phyloP scores from a whole-genome alignment of 2,888 invertebrate genomes.

The Noctua janthina region DNA sequence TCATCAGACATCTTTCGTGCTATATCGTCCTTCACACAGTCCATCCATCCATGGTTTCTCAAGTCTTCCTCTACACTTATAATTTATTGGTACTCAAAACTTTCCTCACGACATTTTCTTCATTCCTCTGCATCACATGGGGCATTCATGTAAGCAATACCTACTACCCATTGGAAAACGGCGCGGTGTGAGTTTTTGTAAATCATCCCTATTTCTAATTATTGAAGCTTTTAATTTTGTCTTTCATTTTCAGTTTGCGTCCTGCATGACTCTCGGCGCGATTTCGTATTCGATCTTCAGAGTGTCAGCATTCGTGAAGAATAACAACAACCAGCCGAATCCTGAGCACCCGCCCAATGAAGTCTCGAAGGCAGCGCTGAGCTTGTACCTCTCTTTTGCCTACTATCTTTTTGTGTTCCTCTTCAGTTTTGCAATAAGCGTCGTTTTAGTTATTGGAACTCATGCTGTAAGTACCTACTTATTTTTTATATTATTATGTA shows the following conservation, averaged over 20 bases:
- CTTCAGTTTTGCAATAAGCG: constrained; percentile 76
- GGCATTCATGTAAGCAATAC: too few species aligned
- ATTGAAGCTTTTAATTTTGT: neutral
- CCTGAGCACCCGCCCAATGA: constrained; percentile 76
- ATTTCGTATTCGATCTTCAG: constrained; percentile 77
- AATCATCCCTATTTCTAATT: neutral
- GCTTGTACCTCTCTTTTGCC: constrained; percentile 81
- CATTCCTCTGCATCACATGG: too few species aligned
- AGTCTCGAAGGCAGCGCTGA: constrained; percentile 71
- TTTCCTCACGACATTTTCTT: too few species aligned
- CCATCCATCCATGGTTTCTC: too few species aligned
- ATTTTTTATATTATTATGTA: neutral
- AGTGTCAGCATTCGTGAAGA: constrained; percentile 74
- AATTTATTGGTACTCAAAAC: too few species aligned
- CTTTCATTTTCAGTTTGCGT: constrained; percentile 75
- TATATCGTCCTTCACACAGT: too few species aligned
- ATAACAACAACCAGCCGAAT: constrained; percentile 68
- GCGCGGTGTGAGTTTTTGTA: neutral
- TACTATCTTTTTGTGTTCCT: constrained; percentile 80
- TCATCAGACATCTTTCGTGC: too few species aligned
- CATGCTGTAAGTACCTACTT: constrained; percentile 77
- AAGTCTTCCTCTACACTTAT: too few species aligned
- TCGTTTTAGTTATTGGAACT: constrained; percentile 80
- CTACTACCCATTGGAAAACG: neutral
- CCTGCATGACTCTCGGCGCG: constrained; percentile 70